Evolutionary conservation across 1,140 invertebrate genomes (phyloP), one percentile per base, ranked within the genome.

Genomic region (Trinorchestia longiramus): DNA sequence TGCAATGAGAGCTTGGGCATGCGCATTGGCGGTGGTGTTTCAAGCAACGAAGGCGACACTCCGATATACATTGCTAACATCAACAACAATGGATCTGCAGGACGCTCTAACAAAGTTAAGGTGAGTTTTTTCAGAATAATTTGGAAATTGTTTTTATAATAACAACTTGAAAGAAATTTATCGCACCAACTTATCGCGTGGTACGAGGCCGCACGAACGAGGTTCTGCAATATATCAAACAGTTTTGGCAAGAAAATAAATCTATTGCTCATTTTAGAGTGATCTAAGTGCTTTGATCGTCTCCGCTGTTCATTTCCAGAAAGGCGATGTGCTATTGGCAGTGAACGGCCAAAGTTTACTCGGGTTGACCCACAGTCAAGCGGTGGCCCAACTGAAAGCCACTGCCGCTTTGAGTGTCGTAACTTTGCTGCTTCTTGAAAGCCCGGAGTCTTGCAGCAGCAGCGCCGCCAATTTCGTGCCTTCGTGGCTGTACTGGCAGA

Each of bases 401-500:
- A 97, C 97, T 62, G 97, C 97, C 47, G 97, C 97, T 95, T 96
- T 97, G 92, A 95, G 96, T 19, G 96, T 97, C 36, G 97, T 98
- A 1, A 97, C 97, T 36, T 97, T 98, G 88, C 97, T 97, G 95
- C 97, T 97, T 92, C 97, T 98, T 28, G 97, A 97, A 43, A 97
- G 97, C 40, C 97, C 97, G 57, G 97, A 98, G 96, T 97, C 97
- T 36, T 97, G 96, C 95, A 45, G 92, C 44, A 96, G 97, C 87
- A 97, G 97, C 40, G 97, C 97, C 42, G 97, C 96, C 57, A 97
- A 97, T 97, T 98, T 98, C 97, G 97, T 97, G 23, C 98, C 98
- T 36, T 97, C 97, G 87, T 98, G 98, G 98, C 97, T 98, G 95
- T 98, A 97, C 97, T 98, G 98, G 98, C 97, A 98, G 95, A 97